Conservation (phyloP, 1,140 invertebrate species). For the Bombus affinis region DNA sequence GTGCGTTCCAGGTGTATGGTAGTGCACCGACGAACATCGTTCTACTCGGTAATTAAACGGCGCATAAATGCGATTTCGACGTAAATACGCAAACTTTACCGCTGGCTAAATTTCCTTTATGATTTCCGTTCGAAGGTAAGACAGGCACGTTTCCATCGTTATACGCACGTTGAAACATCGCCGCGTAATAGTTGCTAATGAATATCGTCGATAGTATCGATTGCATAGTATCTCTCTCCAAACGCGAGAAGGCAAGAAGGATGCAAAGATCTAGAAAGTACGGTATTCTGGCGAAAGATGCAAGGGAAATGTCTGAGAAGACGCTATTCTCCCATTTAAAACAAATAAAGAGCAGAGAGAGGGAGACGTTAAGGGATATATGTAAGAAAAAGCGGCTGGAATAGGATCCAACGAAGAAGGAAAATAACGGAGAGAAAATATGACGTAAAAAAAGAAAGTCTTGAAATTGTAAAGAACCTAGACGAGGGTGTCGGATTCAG, state of each 20-base stretch:
- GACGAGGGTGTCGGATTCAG: background rate
- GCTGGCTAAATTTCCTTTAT: background rate
- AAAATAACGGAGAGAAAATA: background rate
- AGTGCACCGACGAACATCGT: background rate
- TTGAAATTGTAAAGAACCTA: slow-evolving; percentile 39
- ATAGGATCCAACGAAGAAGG: slow-evolving; percentile 27
- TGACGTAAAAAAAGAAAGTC: slow-evolving; percentile 7
- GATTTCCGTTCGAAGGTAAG: background rate
- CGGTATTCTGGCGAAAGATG: background rate
- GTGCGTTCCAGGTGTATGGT: background rate
- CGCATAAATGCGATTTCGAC: background rate
- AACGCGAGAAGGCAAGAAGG: background rate
- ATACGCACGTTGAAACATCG: background rate
- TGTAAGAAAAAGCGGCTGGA: background rate
- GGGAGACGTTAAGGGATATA: background rate
- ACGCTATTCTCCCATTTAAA: slow-evolving; percentile 7
- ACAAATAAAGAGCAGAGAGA: background rate
- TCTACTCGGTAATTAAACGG: slow-evolving; percentile 44
- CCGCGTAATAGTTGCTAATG: background rate
- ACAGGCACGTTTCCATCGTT: background rate
- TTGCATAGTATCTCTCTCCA: rapidly evolving
- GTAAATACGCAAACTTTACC: background rate
- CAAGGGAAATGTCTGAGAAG: background rate
- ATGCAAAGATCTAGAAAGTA: too few relatives aligned
- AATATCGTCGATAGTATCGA: background rate